Evolutionary conservation across 2,797 vertebrate species (phyloP), one percentile per base, ranked within the genome.

Genomic region (Coregonus ussuriensis): DNA sequence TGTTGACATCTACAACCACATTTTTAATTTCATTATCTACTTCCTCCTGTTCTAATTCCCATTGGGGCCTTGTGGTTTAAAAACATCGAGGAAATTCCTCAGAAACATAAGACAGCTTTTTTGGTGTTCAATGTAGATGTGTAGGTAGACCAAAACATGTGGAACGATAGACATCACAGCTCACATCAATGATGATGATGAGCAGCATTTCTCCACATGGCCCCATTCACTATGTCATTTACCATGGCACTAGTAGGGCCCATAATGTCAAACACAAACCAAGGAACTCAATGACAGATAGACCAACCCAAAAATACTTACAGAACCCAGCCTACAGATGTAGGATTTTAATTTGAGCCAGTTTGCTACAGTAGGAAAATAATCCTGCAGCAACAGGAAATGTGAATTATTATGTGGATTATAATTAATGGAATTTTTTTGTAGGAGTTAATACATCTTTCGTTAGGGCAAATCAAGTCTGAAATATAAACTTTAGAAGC

Each of bases 11-110:
- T 81, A 85, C 83, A 81, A 81, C 76, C 84, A 56, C 80, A 74
- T 88, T 81, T 84, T 75, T 87, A 87, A 86, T 89, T 79, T 82
- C 82, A 81, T 85, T 82, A 86, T 82, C 85, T 81, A 77, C 77
- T 82, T 85, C 77, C 78, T 0, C 70, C 35, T 16, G 41, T 33
- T 71, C 62, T 85, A 80, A 79, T 87, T 72, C 0, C 51, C 69
- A 86, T 74, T n/a, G 21, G 81, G 85, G 82, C 81, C 79, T 75
- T 77, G 76, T 85, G 84, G 66, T 84, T 83, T 80, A 80, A 77
- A 85, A 81, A 86, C 85, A 85, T 31, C 63, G 5, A 66, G 63
- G 63, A 33, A 5, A 66, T 66, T 33, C 29, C 14, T 31, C 11
- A 33, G 4, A 33, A 33, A 33, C 4, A 66, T 15, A 29, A 14